These are phyloP conservation scores for Tribolium castaneum DNA, from an alignment of 1,140 invertebrate genomes.

Conservation along the genomic window DNA sequence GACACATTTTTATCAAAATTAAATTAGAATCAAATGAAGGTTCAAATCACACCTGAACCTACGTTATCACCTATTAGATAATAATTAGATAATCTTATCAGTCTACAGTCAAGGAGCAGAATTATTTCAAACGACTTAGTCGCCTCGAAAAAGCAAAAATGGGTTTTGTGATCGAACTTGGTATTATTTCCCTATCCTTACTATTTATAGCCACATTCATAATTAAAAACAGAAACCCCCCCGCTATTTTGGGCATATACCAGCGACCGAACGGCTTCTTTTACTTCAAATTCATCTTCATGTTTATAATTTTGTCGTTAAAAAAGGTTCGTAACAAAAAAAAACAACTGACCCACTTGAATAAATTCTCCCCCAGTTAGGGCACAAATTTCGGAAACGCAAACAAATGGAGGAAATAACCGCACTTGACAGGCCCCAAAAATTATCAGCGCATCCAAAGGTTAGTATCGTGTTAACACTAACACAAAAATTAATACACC, in stretches of 20 bases:
- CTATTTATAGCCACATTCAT: constrained; percentile 40
- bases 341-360: constrained; percentile 7
- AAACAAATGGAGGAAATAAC: background rate
- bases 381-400: background rate
- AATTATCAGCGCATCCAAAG: constrained; percentile 62
- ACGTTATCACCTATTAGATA: background rate
- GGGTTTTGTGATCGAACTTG: background rate
- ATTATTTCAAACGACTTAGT: background rate
- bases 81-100: background rate
- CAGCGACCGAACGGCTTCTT: constrained; percentile 65
- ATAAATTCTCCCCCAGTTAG: background rate
- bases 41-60: too few relatives aligned
- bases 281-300: constrained; percentile 65
- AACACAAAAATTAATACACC: background rate
- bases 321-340: constrained; percentile 62
- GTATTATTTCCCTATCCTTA: background rate
- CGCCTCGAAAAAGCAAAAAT: background rate
- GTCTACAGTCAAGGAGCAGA: background rate
- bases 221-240: constrained; percentile 52
- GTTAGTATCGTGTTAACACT: constrained; percentile 50
- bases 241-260: constrained; percentile 67
- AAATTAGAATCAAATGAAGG: too few relatives aligned
- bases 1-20: too few relatives aligned
- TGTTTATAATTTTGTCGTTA: constrained; percentile 63
- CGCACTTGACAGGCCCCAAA: constrained; percentile 66